Conservation (phyloP, 2,797 vertebrate species). For the Spheniscus humboldti region DNA sequence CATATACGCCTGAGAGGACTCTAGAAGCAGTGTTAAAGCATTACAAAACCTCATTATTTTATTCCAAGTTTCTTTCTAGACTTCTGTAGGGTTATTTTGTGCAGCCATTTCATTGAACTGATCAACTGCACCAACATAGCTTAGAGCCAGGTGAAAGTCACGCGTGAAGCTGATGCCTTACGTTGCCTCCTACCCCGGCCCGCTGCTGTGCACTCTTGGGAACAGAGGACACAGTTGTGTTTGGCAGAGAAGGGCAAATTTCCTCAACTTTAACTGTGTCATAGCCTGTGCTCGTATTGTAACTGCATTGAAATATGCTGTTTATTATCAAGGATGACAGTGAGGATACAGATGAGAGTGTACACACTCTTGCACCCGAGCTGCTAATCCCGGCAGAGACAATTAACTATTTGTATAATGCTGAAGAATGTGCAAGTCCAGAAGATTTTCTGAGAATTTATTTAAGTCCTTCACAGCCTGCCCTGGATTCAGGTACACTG, state of each 20-base stretch:
- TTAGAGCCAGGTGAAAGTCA: no score
- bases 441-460: constrained; percentile 58
- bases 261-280: background rate
- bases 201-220: no score
- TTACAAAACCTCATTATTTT: background rate
- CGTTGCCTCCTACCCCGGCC: background rate
- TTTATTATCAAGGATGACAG: background rate
- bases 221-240: background rate
- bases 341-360: background rate
- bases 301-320: background rate
- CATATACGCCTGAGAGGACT: no score
- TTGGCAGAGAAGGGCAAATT: background rate
- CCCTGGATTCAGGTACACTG: constrained; percentile 49
- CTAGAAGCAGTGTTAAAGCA: background rate
- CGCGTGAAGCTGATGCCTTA: rapidly evolving
- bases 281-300: background rate
- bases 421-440: constrained; percentile 44
- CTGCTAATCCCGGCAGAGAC: constrained; percentile 58
- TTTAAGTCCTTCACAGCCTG: constrained; percentile 44
- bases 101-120: background rate
- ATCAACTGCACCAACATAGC: background rate
- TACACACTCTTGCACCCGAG: background rate
- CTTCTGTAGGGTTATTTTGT: background rate
- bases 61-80: background rate
- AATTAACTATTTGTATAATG: constrained; percentile 31